Conservation (phyloP, 37 sponge, comb jelly and placozoan genomes). For the Bolinopsis microptera region DNA sequence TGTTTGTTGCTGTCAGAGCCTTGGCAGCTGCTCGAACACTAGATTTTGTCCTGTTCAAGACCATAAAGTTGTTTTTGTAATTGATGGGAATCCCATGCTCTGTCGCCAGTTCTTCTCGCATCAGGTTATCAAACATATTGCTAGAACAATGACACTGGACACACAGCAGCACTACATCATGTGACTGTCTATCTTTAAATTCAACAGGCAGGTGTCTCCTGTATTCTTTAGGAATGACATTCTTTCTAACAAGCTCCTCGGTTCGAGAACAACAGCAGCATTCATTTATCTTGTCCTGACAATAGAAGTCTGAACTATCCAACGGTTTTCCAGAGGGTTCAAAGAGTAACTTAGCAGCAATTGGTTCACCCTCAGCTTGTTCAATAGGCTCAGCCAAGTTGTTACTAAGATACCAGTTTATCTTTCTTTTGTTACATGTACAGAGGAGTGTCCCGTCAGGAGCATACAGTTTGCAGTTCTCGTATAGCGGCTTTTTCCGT, state of each 20-base stretch:
- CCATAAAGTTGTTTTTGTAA: not conserved
- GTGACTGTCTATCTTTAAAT: conserved; percentile 78
- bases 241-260: conserved; percentile 77
- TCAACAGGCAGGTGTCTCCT: conserved; percentile 72
- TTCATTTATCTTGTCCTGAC: conserved; percentile 76
- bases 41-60: not conserved
- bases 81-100: conserved; percentile 28
- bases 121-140: conserved; percentile 19
- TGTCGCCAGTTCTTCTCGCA: conserved; percentile 30
- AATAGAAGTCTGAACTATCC: conserved; percentile 76
- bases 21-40: not conserved
- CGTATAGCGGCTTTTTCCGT: conserved; percentile 72
- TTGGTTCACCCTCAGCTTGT: conserved; percentile 71
- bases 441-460: conserved; percentile 81
- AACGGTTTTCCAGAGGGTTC: conserved; percentile 80
- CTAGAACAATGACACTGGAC: conserved; percentile 70
- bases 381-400: conserved; percentile 75
- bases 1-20: conserved; percentile 21
- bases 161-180: conserved; percentile 81
- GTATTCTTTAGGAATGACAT: conserved; percentile 84
- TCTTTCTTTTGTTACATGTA: conserved; percentile 74
- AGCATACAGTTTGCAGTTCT: conserved; percentile 80
- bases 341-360: conserved; percentile 74
- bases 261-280: conserved; percentile 82
- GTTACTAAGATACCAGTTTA: conserved; percentile 79